Evolutionary conservation across 2,797 vertebrate species (phyloP).

Genomic region (Gymnopithys bicolor): DNA sequence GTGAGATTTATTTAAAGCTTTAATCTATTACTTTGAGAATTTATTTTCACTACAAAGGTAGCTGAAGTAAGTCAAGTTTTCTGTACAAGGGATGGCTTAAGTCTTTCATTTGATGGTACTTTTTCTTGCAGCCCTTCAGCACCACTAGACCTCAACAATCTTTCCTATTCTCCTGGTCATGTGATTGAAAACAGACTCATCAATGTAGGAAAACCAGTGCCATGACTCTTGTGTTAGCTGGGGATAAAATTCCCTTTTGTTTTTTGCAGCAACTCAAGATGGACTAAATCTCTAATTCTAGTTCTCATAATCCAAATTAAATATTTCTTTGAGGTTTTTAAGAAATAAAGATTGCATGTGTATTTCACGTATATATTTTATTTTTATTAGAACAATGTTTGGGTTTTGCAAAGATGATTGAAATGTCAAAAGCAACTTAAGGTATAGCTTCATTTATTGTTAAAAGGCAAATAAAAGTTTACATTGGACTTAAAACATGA

Average conservation of each 20-base stretch:
- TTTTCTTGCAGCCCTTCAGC: background rate
- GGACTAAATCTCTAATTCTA: background rate
- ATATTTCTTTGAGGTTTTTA: background rate
- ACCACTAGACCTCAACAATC: background rate
- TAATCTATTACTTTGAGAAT: background rate
- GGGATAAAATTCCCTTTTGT: background rate
- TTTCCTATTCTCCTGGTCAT: background rate
- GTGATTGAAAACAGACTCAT: background rate
- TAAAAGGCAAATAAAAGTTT: background rate
- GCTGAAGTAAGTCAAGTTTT: background rate
- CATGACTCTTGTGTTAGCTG: fast-evolving
- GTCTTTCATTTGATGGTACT: background rate
- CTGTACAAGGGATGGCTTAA: background rate
- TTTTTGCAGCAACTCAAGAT: background rate
- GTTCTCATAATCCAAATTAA: background rate
- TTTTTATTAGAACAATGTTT: background rate
- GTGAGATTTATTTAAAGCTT: background rate
- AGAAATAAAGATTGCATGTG: background rate
- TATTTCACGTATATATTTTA: background rate
- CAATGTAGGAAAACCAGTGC: background rate
- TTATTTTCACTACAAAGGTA: background rate
- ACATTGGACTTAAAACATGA: background rate
- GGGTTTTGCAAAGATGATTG: background rate
- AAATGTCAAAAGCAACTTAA: background rate
- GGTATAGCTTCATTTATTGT: background rate